These are phyloP conservation scores for Ondatra zibethicus DNA, from an alignment of 2,113 vertebrate genomes.

Conservation along the genomic window DNA sequence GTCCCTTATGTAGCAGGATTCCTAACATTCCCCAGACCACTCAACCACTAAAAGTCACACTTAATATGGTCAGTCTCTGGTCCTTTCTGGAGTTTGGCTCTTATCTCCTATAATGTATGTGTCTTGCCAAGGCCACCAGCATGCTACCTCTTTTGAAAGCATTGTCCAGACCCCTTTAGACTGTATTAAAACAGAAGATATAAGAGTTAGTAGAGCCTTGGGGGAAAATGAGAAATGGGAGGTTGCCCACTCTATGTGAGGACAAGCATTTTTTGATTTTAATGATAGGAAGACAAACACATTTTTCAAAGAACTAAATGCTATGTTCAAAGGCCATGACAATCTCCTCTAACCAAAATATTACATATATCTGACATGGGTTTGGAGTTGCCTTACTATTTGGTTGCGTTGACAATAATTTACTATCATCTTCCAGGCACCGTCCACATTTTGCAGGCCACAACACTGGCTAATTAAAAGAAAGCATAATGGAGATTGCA, in stretches of 20 bases:
- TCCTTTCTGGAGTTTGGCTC: constrained; percentile 41
- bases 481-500: background rate
- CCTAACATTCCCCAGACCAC: background rate
- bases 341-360: constrained; percentile 26
- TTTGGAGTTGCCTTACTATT: background rate
- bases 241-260: background rate
- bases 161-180: constrained; percentile 39
- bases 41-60: background rate
- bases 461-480: constrained; percentile 33
- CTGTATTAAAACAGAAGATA: constrained; percentile 18
- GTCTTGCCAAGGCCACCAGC: background rate
- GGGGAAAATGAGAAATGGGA: constrained; percentile 24
- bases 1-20: background rate
- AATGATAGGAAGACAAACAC: background rate
- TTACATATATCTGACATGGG: background rate
- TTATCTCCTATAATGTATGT: background rate
- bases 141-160: constrained; percentile 21
- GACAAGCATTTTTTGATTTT: constrained; percentile 8
- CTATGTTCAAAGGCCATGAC: background rate
- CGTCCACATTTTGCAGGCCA: background rate
- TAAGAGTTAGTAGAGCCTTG: background rate
- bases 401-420: constrained; percentile 32
- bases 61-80: background rate
- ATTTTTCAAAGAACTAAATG: constrained; percentile 48
- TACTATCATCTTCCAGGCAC: constrained; percentile 2